Evolutionary conservation across 2,113 vertebrate genomes (phyloP).

Genomic region (Zosterops lateralis): DNA sequence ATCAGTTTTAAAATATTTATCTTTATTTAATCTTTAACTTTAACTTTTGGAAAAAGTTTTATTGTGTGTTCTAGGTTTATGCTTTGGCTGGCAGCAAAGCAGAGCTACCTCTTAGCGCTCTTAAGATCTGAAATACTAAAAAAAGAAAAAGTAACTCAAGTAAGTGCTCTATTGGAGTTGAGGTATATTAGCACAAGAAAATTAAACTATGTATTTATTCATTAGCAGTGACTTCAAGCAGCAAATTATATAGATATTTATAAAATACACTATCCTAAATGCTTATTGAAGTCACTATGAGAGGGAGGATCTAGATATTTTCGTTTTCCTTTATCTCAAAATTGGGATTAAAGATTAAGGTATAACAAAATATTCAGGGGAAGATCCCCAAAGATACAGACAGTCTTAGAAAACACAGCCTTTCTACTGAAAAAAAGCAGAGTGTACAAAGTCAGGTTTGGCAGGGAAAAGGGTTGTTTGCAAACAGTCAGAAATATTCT

Average conservation of each 20-base stretch:
- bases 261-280: neutral
- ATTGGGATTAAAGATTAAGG: neutral
- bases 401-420: neutral
- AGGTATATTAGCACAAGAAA: neutral
- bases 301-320: neutral
- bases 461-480: neutral
- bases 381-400: neutral
- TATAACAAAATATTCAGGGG: neutral
- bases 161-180: neutral
- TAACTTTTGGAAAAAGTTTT: neutral
- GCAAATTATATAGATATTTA: neutral
- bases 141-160: neutral
- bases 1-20: neutral
- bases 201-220: neutral
- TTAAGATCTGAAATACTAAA: neutral
- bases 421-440: neutral
- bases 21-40: neutral
- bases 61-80: neutral
- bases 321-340: neutral
- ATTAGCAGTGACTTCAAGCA: neutral
- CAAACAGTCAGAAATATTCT: neutral
- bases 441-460: neutral
- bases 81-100: neutral
- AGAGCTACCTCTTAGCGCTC: neutral
- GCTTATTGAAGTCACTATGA: neutral